These are phyloP conservation scores for Notodonta dromedarius DNA, from an alignment of 2,888 invertebrate species.

Conservation along the genomic window DNA sequence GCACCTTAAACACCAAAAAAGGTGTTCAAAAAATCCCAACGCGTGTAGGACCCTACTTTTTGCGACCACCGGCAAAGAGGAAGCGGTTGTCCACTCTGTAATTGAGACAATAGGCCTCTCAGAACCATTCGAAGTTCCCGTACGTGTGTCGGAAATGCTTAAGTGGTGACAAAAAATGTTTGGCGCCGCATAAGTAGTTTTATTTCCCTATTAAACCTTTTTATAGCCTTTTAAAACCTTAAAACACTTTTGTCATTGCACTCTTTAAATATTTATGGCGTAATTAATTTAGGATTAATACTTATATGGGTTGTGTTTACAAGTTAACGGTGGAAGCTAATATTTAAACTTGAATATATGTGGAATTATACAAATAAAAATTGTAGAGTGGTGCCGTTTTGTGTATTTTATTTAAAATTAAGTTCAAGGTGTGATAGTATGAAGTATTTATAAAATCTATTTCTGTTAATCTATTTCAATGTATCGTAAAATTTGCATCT, in stretches of 20 bases:
- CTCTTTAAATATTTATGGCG: constrained; percentile 11
- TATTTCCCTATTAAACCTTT: constrained; percentile 24
- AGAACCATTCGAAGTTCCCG: constrained; percentile 21
- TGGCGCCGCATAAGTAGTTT: constrained; percentile 29
- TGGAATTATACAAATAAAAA: too few species aligned
- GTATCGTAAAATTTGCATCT: too few species aligned
- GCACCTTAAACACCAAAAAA: constrained; percentile 29
- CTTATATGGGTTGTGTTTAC: constrained; percentile 18
- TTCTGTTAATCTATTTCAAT: too few species aligned
- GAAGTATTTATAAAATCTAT: too few species aligned
- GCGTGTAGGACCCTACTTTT: constrained; percentile 49
- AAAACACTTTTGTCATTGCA: constrained; percentile 25
- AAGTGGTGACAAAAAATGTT: constrained; percentile 35
- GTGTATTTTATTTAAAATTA: too few species aligned
- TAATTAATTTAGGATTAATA: constrained; percentile 25
- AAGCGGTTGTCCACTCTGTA: constrained; percentile 61
- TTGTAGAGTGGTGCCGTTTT: too few species aligned
- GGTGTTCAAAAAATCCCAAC: constrained; percentile 21
- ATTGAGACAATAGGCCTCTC: constrained; percentile 65
- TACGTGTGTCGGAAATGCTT: constrained; percentile 61
- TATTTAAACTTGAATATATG: not conserved
- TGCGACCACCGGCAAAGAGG: constrained; percentile 69
- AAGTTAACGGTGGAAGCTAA: not conserved
- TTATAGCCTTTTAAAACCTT: constrained; percentile 35
- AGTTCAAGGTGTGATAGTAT: too few species aligned